Percentiles rank a stretch among this genome's conserved stretches.
Evolutionary conservation across 2,888 invertebrate species (phyloP).

Genomic region (Eucriotettix oculatus): DNA sequence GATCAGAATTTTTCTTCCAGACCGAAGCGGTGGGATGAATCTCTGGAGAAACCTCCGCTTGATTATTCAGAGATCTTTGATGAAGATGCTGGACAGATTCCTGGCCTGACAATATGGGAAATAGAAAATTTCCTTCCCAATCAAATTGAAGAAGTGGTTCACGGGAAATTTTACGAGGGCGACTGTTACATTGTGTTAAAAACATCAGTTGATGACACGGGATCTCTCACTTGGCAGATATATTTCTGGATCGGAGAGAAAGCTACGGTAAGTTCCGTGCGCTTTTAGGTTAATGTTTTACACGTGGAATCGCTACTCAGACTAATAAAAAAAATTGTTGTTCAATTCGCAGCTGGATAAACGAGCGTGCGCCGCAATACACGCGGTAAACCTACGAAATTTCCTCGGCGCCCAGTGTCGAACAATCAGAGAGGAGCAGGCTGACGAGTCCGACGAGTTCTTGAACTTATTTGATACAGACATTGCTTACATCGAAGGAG

Average conservation of each 20-base stretch:
- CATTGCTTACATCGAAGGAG: slow-evolving; percentile 91
- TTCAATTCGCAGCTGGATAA: slow-evolving; percentile 56
- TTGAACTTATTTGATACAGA: slow-evolving; percentile 77
- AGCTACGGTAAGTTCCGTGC: slow-evolving; percentile 51
- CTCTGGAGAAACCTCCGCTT: slow-evolving; percentile 81
- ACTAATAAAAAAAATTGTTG: background rate
- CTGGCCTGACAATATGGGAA: slow-evolving; percentile 93
- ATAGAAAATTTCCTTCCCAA: slow-evolving; percentile 98
- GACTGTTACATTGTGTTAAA: slow-evolving; percentile 96
- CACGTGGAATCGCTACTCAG: background rate
- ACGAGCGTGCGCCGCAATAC: slow-evolving; percentile 91
- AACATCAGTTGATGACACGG: slow-evolving; percentile 67
- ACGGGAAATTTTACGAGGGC: slow-evolving; percentile 97
- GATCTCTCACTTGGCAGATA: slow-evolving; percentile 83
- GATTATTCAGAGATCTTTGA: slow-evolving; percentile 97
- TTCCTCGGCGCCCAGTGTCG: slow-evolving; percentile 85
- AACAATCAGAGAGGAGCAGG: slow-evolving; percentile 92
- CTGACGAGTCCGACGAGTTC: slow-evolving; percentile 94
- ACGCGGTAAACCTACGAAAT: slow-evolving; percentile 95
- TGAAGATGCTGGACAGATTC: slow-evolving; percentile 81
- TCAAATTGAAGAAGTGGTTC: slow-evolving; percentile 79
- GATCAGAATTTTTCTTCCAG: slow-evolving; percentile 26
- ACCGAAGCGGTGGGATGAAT: slow-evolving; percentile 93
- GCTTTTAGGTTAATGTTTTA: background rate
- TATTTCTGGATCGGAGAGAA: slow-evolving; percentile 98